Conservation (phyloP, 2,797 vertebrate species). For the Malacoraja senta region DNA sequence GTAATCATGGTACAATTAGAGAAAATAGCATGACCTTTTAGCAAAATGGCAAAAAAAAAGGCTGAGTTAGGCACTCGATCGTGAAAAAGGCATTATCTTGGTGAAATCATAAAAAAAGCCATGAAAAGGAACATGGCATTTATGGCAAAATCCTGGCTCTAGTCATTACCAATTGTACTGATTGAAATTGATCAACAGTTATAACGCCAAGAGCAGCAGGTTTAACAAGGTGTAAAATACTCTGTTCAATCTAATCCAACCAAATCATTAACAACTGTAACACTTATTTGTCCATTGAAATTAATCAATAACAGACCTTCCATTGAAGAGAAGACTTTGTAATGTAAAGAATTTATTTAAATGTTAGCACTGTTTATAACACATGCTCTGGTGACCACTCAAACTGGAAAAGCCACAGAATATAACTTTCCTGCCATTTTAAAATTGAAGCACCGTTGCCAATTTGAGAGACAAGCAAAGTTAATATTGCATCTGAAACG, state of each 20-base stretch:
- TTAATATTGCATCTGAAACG: constrained; percentile 3
- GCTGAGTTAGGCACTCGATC: no score
- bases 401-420: background rate
- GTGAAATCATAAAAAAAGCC: no score
- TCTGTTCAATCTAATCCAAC: constrained; percentile 24
- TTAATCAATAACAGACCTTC: constrained; percentile 16
- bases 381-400: background rate
- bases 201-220: background rate
- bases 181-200: constrained; percentile 32
- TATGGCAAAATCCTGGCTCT: no score
- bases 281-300: constrained; percentile 28
- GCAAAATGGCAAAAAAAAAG: no score
- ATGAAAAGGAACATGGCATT: no score
- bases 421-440: background rate
- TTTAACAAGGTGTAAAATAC: constrained; percentile 30
- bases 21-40: no score
- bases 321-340: background rate
- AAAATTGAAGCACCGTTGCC: background rate
- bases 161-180: constrained; percentile 19
- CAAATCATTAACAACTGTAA: constrained; percentile 30
- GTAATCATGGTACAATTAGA: no score
- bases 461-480: background rate
- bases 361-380: background rate
- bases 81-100: no score
- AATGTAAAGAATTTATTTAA: background rate